A percentile compares a stretch with the other conserved stretches of the same genome.
phyloP scores from a whole-genome alignment of 2,113 vertebrate genomes.

The Progne subis region DNA sequence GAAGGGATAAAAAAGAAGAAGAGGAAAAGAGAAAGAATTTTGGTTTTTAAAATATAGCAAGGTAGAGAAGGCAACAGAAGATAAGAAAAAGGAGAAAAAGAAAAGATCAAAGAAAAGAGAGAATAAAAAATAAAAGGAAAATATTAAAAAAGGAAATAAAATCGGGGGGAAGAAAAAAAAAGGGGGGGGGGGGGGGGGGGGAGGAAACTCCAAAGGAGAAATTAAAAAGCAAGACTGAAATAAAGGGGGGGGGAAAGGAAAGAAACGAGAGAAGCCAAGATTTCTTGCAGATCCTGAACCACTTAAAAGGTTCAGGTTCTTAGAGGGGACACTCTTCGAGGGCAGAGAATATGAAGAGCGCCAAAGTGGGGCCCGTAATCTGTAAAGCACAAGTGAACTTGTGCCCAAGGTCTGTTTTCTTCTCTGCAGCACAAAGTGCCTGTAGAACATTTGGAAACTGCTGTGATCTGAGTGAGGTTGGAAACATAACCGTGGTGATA shows the following conservation, averaged over 20 bases:
- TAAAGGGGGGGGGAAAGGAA: accelerated
- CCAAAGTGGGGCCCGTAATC: background rate
- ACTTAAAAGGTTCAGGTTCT: background rate
- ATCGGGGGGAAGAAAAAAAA: too few relatives aligned
- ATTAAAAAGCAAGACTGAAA: background rate
- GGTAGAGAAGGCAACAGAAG: too few relatives aligned
- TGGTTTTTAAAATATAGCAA: background rate
- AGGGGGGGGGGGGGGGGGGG: too few relatives aligned
- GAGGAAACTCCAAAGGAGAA: background rate
- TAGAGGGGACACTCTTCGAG: background rate
- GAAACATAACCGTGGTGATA: slow-evolving; percentile 14
- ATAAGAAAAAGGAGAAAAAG: background rate
- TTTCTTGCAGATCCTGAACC: background rate
- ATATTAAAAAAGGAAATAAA: too few relatives aligned
- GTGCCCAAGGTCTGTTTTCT: slow-evolving; percentile 34
- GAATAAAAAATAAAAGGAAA: too few relatives aligned
- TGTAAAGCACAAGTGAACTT: background rate
- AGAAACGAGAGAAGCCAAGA: accelerated
- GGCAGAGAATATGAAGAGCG: background rate
- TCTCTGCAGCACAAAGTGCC: background rate
- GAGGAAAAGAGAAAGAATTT: background rate
- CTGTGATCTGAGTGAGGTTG: slow-evolving; percentile 11
- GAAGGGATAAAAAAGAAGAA: background rate
- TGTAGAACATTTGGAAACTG: background rate
- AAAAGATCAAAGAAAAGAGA: background rate